Percentiles rank a stretch among this genome's conserved stretches.
phyloP scores from a whole-genome alignment of 2,888 invertebrate species.

The Frankliniella fusca region DNA sequence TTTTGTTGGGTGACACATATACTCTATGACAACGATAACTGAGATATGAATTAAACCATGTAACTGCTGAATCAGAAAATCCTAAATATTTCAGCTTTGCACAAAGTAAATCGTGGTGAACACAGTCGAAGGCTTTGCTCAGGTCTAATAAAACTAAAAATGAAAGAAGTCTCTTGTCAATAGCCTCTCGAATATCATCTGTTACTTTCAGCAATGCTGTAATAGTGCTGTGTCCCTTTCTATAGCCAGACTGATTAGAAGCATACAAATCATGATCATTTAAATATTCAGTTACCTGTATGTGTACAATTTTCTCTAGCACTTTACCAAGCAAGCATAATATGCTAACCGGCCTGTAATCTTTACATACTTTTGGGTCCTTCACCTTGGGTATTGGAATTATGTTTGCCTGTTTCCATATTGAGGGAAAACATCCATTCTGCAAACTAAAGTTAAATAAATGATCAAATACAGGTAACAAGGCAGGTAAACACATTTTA shows the following conservation, averaged over 20 bases:
- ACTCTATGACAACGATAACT: constrained; percentile 24
- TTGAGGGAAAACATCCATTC: not conserved
- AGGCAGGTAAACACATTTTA: too few relatives aligned
- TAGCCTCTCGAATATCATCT: constrained; percentile 30
- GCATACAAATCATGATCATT: not conserved
- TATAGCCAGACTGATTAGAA: constrained; percentile 34
- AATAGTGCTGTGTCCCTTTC: constrained; percentile 36
- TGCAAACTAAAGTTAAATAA: not conserved
- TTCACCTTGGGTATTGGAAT: constrained; percentile 21
- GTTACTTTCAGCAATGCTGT: constrained; percentile 36
- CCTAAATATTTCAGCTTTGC: constrained; percentile 29
- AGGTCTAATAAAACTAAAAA: constrained; percentile 40
- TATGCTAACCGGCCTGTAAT: constrained; percentile 27
- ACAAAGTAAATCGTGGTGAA: constrained; percentile 33
- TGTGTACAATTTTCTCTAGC: constrained; percentile 14
- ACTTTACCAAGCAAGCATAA: constrained; percentile 24
- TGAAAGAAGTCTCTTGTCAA: constrained; percentile 37
- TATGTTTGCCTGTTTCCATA: constrained; percentile 26
- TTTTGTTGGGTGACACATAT: constrained; percentile 23
- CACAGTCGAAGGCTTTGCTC: constrained; percentile 39
- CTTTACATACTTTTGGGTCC: not conserved
- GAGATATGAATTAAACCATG: constrained; percentile 7
- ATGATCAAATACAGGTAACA: too few relatives aligned
- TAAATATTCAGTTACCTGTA: constrained; percentile 29
- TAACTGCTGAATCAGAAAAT: not conserved